Conservation (phyloP, 1,140 invertebrate genomes). For the Lepidotrigona ventralis region DNA sequence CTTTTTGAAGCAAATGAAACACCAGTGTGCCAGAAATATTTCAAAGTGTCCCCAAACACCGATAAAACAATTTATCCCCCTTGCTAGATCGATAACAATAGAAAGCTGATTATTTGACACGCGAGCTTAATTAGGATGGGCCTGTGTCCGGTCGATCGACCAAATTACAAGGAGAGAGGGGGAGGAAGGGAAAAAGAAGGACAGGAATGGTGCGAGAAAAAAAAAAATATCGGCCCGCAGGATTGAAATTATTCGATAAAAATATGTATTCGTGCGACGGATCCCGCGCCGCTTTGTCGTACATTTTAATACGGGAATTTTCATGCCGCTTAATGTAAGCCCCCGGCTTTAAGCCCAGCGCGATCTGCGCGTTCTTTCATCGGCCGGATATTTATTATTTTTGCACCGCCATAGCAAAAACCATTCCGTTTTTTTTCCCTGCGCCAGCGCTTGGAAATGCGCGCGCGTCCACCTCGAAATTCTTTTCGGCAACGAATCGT, state of each 20-base stretch:
- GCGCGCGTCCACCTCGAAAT: neutral
- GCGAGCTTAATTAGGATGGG: neutral
- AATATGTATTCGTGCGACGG: neutral
- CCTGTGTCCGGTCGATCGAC: neutral
- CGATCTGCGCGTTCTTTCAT: conserved; percentile 36
- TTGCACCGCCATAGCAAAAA: neutral
- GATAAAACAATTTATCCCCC: conserved; percentile 1
- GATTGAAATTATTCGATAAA: conserved; percentile 29
- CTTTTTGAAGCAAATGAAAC: neutral
- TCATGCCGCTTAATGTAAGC: conserved; percentile 28
- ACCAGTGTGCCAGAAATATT: neutral
- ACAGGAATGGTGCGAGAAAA: neutral
- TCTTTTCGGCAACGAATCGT: conserved; percentile 10
- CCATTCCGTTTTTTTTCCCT: conserved; percentile 22
- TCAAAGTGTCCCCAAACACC: neutral
- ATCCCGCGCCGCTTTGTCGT: conserved; percentile 18
- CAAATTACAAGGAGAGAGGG: neutral
- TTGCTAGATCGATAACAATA: neutral
- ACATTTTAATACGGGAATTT: conserved; percentile 37
- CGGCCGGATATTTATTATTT: conserved; percentile 40
- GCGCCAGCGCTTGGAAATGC: neutral
- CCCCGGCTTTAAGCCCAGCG: neutral
- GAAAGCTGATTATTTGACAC: conserved; percentile 12
- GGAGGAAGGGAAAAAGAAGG: no score
- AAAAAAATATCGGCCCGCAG: neutral